Evolutionary conservation across 2,113 vertebrate genomes (phyloP).

Genomic region (Zosterops pallidus): DNA sequence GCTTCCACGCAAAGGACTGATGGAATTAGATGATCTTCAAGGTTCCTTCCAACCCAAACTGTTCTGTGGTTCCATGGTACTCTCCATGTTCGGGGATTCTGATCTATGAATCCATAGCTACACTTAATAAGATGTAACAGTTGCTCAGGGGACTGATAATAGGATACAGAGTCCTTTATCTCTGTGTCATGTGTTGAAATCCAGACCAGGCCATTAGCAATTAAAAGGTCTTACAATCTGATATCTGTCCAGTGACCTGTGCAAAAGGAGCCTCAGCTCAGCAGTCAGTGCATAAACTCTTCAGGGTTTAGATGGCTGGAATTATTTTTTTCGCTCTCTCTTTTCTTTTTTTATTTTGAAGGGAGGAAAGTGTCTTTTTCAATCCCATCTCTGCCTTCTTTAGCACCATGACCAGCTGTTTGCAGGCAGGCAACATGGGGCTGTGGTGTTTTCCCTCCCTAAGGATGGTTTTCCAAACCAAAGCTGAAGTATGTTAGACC

Average conservation of each 20-base stretch:
- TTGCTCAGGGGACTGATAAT: slow-evolving; percentile 31
- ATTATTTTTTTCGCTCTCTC: background rate
- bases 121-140: slow-evolving; percentile 22
- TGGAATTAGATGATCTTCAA: background rate
- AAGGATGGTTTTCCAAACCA: background rate
- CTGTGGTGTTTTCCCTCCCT: background rate
- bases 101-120: background rate
- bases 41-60: background rate
- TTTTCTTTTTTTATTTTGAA: background rate
- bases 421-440: background rate
- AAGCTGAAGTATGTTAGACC: background rate
- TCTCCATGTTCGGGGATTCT: background rate
- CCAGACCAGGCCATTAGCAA: slow-evolving; percentile 35
- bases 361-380: background rate
- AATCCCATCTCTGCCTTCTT: background rate
- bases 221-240: slow-evolving; percentile 8
- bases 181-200: background rate
- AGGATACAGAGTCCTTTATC: slow-evolving; percentile 28
- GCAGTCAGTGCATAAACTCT: background rate
- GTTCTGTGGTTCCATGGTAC: background rate
- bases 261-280: background rate
- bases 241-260: background rate
- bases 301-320: background rate
- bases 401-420: background rate
- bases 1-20: background rate